Evolutionary conservation across 2,113 vertebrate species (phyloP), one percentile per base, ranked within the genome.

Genomic region (Oceanodroma tethys): DNA sequence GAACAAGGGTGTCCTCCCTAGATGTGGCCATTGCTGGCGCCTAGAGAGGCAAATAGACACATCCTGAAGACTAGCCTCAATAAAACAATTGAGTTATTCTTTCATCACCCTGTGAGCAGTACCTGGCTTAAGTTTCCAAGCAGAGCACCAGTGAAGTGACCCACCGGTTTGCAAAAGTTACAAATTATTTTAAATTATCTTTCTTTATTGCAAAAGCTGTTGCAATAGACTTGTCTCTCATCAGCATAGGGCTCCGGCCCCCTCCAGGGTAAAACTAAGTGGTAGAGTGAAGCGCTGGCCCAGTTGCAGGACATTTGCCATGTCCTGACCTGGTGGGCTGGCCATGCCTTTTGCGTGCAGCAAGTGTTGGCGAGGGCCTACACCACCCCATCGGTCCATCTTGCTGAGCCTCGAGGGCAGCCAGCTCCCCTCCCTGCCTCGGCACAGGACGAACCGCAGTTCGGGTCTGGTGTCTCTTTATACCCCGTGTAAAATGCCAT

Each of bases 321-420:
- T 19, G 21, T 43, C 56, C 70, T 66, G 40, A 11, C 0, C 0
- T 21, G 53, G 38, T 52, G 26, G 58, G 13, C 34, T 58, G 38
- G 25, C 38, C 26, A 5, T 21, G 25, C n/a, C 75, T 62, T 88
- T 45, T 45, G 55, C 32, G 1, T 21, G 22, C 36, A 75, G 32
- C 25, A 38, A 1, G 10, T 2, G 2, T 80, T 4, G 6, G 2
- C 1, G 2, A 26, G 27, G 27, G 15, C 52, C 40, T 71, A 1
- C 40, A 70, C 13, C 38, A 42, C 13, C 25, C 38, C 18, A 19
- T n/a, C 17, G 2, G 38, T 45, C 34, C 21, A 13, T 60, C 21
- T 10, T 23, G 29, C 30, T 62, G n/a, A 58, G 23, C 47, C n/a
- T 55, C 55, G 29, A 45, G 67, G 27, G 38, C 34, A 91, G 30